These are phyloP conservation scores for Corbicula japonica DNA, from an alignment of 2,888 invertebrate genomes.

Conservation along the genomic window DNA sequence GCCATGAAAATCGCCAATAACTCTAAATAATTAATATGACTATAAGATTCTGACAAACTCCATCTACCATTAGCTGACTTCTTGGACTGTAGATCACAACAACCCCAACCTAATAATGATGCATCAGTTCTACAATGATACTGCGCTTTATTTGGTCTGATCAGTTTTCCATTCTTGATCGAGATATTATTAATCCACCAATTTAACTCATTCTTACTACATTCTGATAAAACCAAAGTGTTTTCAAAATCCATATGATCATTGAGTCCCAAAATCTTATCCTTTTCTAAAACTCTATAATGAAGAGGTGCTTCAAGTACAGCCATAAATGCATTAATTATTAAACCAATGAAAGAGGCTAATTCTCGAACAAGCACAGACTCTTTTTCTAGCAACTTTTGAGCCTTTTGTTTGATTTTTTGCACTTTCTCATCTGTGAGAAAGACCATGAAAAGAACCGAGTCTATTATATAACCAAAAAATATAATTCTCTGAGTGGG, in stretches of 20 bases:
- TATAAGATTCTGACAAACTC: background rate
- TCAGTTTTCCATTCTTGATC: constrained; percentile 19
- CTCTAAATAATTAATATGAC: constrained; percentile 24
- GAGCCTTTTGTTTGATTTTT: background rate
- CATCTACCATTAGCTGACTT: constrained; percentile 5
- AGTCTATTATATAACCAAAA: constrained; percentile 24
- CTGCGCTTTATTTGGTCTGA: constrained; percentile 1
- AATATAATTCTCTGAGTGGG: constrained; percentile 7
- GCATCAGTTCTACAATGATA: constrained; percentile 2
- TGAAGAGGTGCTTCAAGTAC: background rate
- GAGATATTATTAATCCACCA: constrained; percentile 9
- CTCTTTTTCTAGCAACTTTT: background rate
- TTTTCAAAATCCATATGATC: constrained; percentile 11
- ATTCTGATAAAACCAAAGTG: constrained; percentile 4
- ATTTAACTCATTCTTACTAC: constrained; percentile 3
- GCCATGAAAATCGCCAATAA: constrained; percentile 1
- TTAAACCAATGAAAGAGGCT: constrained; percentile 6
- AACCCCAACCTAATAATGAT: background rate
- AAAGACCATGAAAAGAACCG: too few species aligned
- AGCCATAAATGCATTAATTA: background rate
- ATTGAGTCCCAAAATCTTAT: background rate
- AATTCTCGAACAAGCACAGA: background rate
- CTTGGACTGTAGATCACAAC: background rate
- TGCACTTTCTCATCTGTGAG: too few species aligned
- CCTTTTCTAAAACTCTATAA: background rate